A percentile compares a stretch with the other conserved stretches of the same genome.
Evolutionary conservation across 1,140 invertebrate species (phyloP).

Genomic region (Tetragnatha versicolor): DNA sequence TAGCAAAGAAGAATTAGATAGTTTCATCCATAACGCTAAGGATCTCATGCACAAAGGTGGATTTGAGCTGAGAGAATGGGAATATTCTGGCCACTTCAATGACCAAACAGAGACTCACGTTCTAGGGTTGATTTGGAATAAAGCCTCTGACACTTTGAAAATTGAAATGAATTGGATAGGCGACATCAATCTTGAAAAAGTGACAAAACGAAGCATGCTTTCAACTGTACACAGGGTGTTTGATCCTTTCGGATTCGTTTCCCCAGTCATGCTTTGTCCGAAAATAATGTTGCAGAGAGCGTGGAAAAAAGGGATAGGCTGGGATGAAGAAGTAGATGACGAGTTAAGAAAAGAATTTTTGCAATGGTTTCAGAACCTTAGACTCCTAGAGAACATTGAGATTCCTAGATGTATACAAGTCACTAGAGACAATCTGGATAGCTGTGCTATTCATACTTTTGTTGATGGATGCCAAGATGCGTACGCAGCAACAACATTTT

Average conservation of each 20-base stretch:
- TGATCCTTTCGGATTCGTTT: neutral
- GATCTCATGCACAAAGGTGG: neutral
- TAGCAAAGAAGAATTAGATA: neutral
- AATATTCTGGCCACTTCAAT: neutral
- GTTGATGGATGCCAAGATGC: constrained; percentile 52
- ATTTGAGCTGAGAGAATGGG: constrained; percentile 6
- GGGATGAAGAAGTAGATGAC: neutral
- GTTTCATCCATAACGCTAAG: neutral
- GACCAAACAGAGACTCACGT: too few species aligned
- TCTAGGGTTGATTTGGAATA: neutral
- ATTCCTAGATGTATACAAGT: constrained; percentile 17
- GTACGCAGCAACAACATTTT: constrained; percentile 50
- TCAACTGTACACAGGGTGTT: neutral
- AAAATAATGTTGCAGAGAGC: constrained; percentile 1
- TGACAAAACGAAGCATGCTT: constrained; percentile 2
- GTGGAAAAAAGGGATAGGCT: neutral
- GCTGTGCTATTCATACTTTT: constrained; percentile 46
- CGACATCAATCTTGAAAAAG: neutral
- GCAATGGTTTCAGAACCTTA: constrained; percentile 6
- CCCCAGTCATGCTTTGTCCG: neutral
- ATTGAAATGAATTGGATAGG: neutral
- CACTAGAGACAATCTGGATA: neutral
- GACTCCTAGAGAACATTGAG: constrained; percentile 9
- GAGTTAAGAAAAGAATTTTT: neutral
- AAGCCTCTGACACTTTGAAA: neutral